Percentiles rank a stretch among this genome's conserved stretches.
phyloP scores from a whole-genome alignment of 2,113 vertebrate genomes.

The Oryzias woworae region DNA sequence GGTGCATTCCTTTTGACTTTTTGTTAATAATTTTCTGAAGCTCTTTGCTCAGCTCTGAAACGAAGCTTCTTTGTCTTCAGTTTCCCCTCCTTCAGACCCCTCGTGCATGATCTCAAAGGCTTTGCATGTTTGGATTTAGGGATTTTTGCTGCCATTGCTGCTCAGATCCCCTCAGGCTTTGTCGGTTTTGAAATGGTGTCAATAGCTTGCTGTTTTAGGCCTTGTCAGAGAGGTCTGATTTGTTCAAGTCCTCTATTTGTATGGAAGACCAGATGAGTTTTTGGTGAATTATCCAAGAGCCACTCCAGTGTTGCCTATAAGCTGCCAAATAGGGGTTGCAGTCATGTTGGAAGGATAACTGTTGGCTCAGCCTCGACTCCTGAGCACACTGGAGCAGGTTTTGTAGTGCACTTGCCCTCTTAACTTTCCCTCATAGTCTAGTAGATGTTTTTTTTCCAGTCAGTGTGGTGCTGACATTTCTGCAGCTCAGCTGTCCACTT shows the following conservation, averaged over 20 bases:
- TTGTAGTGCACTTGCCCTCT: neutral
- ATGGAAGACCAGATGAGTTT: neutral
- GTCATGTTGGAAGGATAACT: neutral
- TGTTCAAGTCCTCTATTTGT: neutral
- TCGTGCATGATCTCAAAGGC: conserved; percentile 1
- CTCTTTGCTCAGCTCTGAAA: neutral
- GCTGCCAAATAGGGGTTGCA: neutral
- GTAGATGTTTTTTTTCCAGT: neutral
- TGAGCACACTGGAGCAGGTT: neutral
- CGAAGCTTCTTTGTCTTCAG: neutral
- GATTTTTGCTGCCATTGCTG: conserved; percentile 3
- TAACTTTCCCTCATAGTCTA: neutral
- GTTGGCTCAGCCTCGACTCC: neutral
- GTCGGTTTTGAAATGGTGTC: neutral
- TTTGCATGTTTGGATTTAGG: conserved; percentile 19
- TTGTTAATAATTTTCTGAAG: neutral
- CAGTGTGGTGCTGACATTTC: too few species aligned
- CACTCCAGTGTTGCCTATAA: neutral
- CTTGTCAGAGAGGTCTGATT: conserved; percentile 5
- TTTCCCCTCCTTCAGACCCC: neutral
- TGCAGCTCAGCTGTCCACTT: too few species aligned
- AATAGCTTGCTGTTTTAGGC: neutral
- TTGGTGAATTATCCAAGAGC: neutral
- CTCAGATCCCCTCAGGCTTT: conserved; percentile 11
- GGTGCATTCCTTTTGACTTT: neutral